A percentile compares a stretch with the other conserved stretches of the same genome.
phyloP scores from a whole-genome alignment of 2,888 invertebrate genomes.

The Fragum whitleyi region DNA sequence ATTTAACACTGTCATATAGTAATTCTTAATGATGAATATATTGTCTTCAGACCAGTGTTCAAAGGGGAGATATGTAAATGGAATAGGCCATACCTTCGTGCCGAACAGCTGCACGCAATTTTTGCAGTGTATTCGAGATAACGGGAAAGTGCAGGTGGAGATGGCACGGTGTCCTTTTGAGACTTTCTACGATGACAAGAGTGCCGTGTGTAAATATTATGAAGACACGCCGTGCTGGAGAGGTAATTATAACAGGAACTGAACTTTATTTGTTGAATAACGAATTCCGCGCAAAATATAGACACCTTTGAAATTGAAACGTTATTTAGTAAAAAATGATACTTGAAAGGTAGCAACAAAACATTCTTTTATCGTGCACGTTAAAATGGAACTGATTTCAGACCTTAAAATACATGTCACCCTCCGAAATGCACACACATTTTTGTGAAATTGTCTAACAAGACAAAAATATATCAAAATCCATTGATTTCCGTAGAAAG shows the following conservation, averaged over 20 bases:
- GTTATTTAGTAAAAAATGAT: no score
- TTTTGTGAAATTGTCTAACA: no score
- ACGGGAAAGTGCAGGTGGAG: constrained; percentile 47
- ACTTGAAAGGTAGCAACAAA: no score
- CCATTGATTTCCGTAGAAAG: no score
- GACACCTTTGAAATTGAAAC: no score
- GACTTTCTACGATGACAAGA: constrained; percentile 64
- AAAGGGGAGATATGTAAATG: constrained; percentile 60
- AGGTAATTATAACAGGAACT: constrained; percentile 54
- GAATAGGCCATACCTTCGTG: constrained; percentile 58
- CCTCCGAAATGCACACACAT: no score
- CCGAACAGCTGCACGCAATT: constrained; percentile 68
- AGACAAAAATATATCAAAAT: no score
- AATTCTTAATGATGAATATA: neutral
- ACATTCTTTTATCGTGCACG: no score
- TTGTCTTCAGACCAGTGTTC: constrained; percentile 24
- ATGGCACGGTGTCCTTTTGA: constrained; percentile 62
- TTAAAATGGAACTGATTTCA: no score
- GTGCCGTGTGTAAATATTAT: constrained; percentile 56
- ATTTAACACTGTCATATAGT: neutral
- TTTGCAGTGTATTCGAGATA: constrained; percentile 58
- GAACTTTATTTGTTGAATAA: no score
- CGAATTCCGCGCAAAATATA: no score
- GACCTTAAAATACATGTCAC: no score
- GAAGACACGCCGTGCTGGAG: constrained; percentile 48